Conservation (phyloP, 2,797 vertebrate genomes). For the Diplodus sargus region DNA sequence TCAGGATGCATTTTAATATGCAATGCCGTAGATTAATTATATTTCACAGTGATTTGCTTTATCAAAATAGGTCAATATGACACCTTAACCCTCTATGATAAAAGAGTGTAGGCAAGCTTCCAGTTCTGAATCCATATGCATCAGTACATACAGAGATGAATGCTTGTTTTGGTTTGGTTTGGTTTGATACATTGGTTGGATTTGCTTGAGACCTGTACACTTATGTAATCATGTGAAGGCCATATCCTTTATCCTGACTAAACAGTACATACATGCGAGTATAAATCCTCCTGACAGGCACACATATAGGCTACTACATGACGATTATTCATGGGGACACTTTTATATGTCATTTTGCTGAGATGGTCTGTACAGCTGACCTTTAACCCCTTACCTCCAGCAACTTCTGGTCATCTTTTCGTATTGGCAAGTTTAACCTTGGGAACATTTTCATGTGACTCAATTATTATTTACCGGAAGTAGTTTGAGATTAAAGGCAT, state of each 20-base stretch:
- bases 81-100: background rate
- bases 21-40: background rate
- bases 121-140: background rate
- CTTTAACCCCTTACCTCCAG: conserved; percentile 14
- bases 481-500: background rate
- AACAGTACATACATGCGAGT: background rate
- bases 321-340: conserved; percentile 8
- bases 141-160: background rate
- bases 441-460: background rate
- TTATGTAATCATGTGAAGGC: background rate
- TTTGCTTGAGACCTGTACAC: background rate
- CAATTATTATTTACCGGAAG: background rate
- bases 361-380: background rate
- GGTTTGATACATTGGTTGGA: background rate
- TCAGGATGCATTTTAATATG: conserved; percentile 15
- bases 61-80: conserved; percentile 3
- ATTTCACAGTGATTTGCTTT: conserved; percentile 8
- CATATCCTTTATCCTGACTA: background rate
- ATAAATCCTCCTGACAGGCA: conserved; percentile 19
- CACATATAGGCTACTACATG: background rate
- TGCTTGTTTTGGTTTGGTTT: background rate
- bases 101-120: background rate
- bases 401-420: background rate
- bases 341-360: background rate
- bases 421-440: background rate